phyloP scores from a whole-genome alignment of 2,888 invertebrate genomes.

The Agrilus mali region DNA sequence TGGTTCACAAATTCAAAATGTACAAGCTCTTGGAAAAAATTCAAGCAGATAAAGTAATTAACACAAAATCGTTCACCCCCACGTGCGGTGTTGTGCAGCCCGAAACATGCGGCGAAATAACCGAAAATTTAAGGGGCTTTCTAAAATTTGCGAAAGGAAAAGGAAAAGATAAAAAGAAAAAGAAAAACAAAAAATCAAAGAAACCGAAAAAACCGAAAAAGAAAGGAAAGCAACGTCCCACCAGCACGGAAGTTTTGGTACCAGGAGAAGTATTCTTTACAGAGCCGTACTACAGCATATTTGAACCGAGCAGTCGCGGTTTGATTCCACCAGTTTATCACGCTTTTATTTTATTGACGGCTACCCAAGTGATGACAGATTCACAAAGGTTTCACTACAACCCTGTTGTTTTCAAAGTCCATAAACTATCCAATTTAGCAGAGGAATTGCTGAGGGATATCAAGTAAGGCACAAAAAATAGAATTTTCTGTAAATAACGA shows the following conservation, averaged over 20 bases:
- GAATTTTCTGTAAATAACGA: no score
- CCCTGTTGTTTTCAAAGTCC: slow-evolving; percentile 16
- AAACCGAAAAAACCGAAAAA: slow-evolving; percentile 7
- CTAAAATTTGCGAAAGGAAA: background rate
- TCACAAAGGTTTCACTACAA: slow-evolving; percentile 13
- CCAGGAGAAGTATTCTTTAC: slow-evolving; percentile 18
- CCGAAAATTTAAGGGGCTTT: background rate
- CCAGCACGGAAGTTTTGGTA: slow-evolving; percentile 9
- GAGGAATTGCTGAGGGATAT: slow-evolving; percentile 10
- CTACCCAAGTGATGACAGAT: slow-evolving; percentile 13
- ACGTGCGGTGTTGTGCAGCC: no score
- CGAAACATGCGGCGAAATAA: background rate
- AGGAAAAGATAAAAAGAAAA: slow-evolving; percentile 6
- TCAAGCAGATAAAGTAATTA: slow-evolving; percentile 2
- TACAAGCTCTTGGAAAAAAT: slow-evolving; percentile 11
- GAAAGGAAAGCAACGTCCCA: slow-evolving; percentile 1
- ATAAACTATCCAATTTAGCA: slow-evolving; percentile 16
- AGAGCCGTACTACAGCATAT: slow-evolving; percentile 14
- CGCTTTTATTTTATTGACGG: slow-evolving; percentile 11
- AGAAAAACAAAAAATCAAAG: slow-evolving; percentile 6
- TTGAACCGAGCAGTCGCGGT: slow-evolving; percentile 4
- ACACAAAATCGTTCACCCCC: background rate
- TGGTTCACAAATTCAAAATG: slow-evolving; percentile 8
- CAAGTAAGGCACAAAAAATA: slow-evolving; percentile 8
- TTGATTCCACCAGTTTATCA: background rate